A percentile compares a stretch with the other conserved stretches of the same genome.
These are phyloP conservation scores for Camelus dromedarius DNA, from an alignment of 2,113 vertebrate genomes.

Conservation along the genomic window DNA sequence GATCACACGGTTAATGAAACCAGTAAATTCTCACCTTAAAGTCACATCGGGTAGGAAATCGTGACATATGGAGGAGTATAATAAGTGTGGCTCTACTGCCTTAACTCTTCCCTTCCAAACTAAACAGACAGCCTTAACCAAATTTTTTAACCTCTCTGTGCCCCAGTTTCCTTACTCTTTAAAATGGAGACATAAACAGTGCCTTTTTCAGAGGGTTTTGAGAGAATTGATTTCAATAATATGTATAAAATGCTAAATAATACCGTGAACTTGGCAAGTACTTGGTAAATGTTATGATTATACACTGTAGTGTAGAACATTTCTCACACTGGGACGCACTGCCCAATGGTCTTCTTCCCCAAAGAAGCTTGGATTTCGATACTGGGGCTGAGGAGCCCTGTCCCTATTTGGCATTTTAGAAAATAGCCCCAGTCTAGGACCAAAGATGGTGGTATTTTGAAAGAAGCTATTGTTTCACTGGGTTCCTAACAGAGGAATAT, in stretches of 20 bases:
- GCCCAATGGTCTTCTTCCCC: not conserved
- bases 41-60: not conserved
- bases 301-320: not conserved
- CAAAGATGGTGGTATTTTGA: not conserved
- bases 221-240: not conserved
- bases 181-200: not conserved
- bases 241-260: not conserved
- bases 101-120: not conserved
- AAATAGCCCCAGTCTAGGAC: not conserved
- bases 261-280: not conserved
- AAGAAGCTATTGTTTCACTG: not conserved
- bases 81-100: not conserved
- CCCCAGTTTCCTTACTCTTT: not conserved
- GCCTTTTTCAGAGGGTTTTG: not conserved
- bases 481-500: not conserved
- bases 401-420: not conserved
- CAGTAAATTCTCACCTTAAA: not conserved
- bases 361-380: not conserved
- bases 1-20: not conserved
- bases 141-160: not conserved
- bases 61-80: not conserved
- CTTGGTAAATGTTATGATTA: not conserved
- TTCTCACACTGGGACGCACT: not conserved
- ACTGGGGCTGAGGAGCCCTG: not conserved
- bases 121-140: not conserved